Conservation (phyloP, 53 echinoderm and acorn worm genomes). For the Apostichopus leukothele region DNA sequence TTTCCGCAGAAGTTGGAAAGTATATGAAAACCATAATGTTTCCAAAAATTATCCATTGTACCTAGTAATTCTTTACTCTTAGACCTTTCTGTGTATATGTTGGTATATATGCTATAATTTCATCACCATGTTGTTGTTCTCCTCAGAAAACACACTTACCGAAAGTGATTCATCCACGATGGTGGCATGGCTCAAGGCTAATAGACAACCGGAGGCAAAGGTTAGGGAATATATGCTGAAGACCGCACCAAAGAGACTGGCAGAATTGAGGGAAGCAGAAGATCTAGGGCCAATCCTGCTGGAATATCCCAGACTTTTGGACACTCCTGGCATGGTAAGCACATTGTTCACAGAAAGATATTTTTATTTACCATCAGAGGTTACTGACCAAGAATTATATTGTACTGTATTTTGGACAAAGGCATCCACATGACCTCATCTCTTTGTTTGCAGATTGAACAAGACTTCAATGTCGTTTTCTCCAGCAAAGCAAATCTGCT, state of each 20-base stretch:
- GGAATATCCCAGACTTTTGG: background rate
- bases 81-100: no score
- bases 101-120: no score
- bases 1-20: no score
- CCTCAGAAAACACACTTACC: background rate
- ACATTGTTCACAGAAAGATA: background rate
- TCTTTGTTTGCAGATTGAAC: slow-evolving; percentile 2
- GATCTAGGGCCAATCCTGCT: background rate
- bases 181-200: background rate
- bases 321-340: slow-evolving; percentile 5
- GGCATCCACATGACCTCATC: no score
- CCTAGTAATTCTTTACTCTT: no score
- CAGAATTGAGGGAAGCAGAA: background rate
- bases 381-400: background rate
- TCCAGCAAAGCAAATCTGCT: background rate
- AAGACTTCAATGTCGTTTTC: background rate
- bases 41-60: no score
- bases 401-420: no score
- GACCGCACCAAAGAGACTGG: background rate
- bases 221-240: background rate
- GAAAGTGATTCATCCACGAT: background rate
- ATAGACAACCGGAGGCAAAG: background rate
- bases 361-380: no score
- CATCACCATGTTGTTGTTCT: background rate
- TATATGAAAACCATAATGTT: no score